Conservation (phyloP, 2,113 vertebrate species). For the Stigmatopora nigra region DNA sequence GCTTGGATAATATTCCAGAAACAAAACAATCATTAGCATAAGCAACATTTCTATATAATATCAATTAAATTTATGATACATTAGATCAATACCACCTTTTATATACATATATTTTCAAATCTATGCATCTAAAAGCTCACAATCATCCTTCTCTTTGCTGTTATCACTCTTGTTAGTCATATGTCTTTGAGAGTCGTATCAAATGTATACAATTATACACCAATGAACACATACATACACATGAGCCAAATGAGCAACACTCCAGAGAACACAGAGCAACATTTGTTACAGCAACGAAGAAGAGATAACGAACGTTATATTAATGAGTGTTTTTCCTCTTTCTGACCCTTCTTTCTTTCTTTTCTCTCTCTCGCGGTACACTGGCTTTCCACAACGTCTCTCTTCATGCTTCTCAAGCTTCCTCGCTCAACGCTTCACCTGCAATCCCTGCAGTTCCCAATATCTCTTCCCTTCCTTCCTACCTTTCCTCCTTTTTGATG, state of each 20-base stretch:
- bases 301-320: constrained; percentile 51
- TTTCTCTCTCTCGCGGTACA: background rate
- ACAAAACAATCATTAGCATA: no score
- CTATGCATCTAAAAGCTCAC: background rate
- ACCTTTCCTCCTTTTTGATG: constrained; percentile 9
- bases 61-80: no score
- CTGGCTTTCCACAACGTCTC: background rate
- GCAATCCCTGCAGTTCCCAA: background rate
- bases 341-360: constrained; percentile 32
- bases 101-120: background rate
- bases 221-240: background rate
- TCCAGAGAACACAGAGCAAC: constrained; percentile 30
- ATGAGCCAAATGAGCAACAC: constrained; percentile 20
- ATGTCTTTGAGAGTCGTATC: background rate
- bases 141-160: background rate
- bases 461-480: background rate
- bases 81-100: background rate
- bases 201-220: background rate
- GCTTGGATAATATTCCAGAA: no score
- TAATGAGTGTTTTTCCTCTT: constrained; percentile 37
- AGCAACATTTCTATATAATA: no score
- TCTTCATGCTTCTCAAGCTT: constrained; percentile 1
- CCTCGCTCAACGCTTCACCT: constrained; percentile 4
- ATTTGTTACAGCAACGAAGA: constrained; percentile 43
- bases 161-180: background rate